phyloP scores from a whole-genome alignment of 2,888 invertebrate genomes.

The Oligia fasciuncula region DNA sequence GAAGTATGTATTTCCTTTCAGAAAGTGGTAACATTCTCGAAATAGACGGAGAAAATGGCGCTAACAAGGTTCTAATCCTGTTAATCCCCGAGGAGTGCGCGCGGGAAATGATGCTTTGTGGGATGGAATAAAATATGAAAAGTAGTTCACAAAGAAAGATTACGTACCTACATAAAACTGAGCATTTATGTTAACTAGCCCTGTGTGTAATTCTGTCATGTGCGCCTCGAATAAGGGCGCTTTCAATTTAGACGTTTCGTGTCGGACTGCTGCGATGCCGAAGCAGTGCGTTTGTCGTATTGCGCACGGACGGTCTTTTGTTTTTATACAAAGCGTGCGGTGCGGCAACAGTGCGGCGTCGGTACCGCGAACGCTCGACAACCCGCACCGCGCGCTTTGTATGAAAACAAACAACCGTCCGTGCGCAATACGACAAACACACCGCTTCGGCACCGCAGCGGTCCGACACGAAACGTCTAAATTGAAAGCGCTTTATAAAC shows the following conservation, averaged over 20 bases:
- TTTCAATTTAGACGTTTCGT: too few relatives aligned
- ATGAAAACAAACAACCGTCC: too few relatives aligned
- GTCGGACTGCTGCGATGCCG: too few relatives aligned
- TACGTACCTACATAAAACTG: constrained; percentile 10
- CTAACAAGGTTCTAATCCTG: constrained; percentile 57
- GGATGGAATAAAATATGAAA: constrained; percentile 53
- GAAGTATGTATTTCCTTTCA: constrained; percentile 44
- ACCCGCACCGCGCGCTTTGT: too few relatives aligned
- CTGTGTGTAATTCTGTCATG: not conserved
- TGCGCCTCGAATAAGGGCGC: not conserved
- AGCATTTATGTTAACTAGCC: not conserved
- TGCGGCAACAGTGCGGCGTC: too few relatives aligned
- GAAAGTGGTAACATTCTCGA: constrained; percentile 36
- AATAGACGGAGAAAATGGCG: constrained; percentile 48
- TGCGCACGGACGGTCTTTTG: too few relatives aligned
- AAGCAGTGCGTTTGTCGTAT: too few relatives aligned
- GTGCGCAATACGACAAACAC: too few relatives aligned
- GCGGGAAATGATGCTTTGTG: constrained; percentile 35
- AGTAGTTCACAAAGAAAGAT: constrained; percentile 31
- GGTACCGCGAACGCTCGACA: too few relatives aligned
- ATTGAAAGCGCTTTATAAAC: constrained; percentile 18
- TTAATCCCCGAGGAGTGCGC: constrained; percentile 46
- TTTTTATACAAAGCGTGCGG: too few relatives aligned
- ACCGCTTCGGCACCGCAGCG: too few relatives aligned
- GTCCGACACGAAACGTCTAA: too few relatives aligned